Conservation (phyloP, 2,888 invertebrate species). For the Elysia crispata region DNA sequence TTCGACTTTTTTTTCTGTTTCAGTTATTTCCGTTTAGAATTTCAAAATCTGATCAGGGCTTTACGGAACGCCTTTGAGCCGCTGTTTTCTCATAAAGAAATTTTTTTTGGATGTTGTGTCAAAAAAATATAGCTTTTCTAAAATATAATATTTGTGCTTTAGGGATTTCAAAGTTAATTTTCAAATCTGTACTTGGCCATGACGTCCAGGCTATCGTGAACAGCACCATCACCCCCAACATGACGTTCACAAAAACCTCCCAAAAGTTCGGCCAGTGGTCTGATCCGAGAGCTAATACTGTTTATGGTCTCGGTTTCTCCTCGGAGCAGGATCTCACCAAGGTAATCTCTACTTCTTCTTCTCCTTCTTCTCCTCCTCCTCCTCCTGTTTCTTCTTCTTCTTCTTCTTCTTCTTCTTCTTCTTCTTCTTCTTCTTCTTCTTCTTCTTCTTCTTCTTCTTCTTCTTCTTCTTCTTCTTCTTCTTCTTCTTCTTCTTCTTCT, state of each 20-base stretch:
- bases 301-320: constrained; percentile 96
- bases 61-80: too few species aligned
- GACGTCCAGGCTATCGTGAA: constrained; percentile 95
- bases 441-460: constrained; percentile 19
- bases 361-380: not conserved
- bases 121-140: too few species aligned
- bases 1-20: too few species aligned
- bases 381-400: not conserved
- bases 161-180: too few species aligned
- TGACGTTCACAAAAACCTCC: constrained; percentile 99
- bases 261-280: constrained; percentile 99
- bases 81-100: too few species aligned
- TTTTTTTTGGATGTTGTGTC: too few species aligned
- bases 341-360: constrained; percentile 69
- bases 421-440: constrained; percentile 19
- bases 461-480: constrained; percentile 19
- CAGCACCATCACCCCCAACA: constrained; percentile 97
- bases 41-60: too few species aligned
- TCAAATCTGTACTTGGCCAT: not conserved
- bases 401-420: not conserved
- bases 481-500: constrained; percentile 21
- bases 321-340: constrained; percentile 96
- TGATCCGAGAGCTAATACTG: constrained; percentile 96
- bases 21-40: too few species aligned
- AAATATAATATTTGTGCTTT: too few species aligned